Evolutionary conservation across 2,797 vertebrate species (phyloP).

Genomic region (Fistularia commersonii): DNA sequence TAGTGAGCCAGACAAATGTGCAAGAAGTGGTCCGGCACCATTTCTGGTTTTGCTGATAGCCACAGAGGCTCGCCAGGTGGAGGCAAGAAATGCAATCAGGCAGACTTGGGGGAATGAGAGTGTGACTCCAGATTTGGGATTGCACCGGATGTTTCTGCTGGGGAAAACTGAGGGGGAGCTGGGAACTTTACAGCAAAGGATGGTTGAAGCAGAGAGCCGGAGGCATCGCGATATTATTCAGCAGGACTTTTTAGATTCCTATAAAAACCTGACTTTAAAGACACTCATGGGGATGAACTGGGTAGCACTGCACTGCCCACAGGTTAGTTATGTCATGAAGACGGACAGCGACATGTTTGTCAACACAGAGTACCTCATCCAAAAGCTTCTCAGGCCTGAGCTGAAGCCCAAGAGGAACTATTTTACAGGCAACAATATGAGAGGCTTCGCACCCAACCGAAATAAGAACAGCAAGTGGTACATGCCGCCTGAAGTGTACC

Average conservation of each 20-base stretch:
- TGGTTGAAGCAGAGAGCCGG: slow-evolving; percentile 85
- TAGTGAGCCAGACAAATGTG: slow-evolving; percentile 88
- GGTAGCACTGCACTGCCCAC: slow-evolving; percentile 87
- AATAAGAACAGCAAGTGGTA: slow-evolving; percentile 98
- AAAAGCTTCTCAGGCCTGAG: slow-evolving; percentile 88
- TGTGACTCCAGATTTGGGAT: slow-evolving; percentile 72
- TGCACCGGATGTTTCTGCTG: slow-evolving; percentile 87
- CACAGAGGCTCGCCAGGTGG: slow-evolving; percentile 84
- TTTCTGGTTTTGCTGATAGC: slow-evolving; percentile 92
- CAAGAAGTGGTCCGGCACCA: slow-evolving; percentile 58
- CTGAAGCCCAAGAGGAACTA: slow-evolving; percentile 81
- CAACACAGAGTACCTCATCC: slow-evolving; percentile 92
- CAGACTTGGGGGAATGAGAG: slow-evolving; percentile 96
- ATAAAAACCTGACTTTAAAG: slow-evolving; percentile 95
- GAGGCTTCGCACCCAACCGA: slow-evolving; percentile 86
- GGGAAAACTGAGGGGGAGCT: slow-evolving; percentile 75
- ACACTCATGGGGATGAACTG: slow-evolving; percentile 98
- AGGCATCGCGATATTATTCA: slow-evolving; percentile 89
- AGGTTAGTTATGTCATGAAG: slow-evolving; percentile 90
- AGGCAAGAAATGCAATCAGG: slow-evolving; percentile 90
- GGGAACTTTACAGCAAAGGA: slow-evolving; percentile 74
- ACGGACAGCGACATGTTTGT: slow-evolving; percentile 98
- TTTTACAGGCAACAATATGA: slow-evolving; percentile 94
- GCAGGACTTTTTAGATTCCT: slow-evolving; percentile 91
- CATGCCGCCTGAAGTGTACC: slow-evolving; percentile 90